Base-by-base conservation (phyloP, 1,140 invertebrate genomes). In the Dolichoris vasculosae region DNA sequence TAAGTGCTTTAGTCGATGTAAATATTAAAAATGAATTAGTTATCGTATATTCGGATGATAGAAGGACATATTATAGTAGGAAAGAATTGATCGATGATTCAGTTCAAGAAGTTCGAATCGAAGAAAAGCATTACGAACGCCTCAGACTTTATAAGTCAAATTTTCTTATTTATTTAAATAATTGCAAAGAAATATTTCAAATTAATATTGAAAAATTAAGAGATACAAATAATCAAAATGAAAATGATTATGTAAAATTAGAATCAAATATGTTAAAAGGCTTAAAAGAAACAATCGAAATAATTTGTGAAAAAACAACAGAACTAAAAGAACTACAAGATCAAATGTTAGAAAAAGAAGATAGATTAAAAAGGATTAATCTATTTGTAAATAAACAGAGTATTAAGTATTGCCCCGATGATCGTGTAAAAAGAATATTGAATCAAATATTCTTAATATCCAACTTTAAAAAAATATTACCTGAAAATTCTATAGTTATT, bases 341-440 rank as follows among this genome's bases (percentile, higher is more conserved):
- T 23, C 17, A 88, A 30, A 46, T 86, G n/a, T 23, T 87, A 23
- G 35, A 86, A 55, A 81, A 81, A 1, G 86, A 89, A 85, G 86
- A 92, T 78, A 86, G 86, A 35, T 80, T 92, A 7, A 88, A 86
- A 23, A 89, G 89, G 75, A 92, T 93, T 81, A 93, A 91, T 87
- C 84, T 92, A 78, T 92, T 91, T 79, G 88, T 89, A 32, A 86
- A 87, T 23, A 90, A 90, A 79, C 63, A 88, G 0, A 87, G 87
- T 48, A 64, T 90, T 11, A 77, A 78, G 43, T 86, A 80, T 67
- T 80, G 77, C 23, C 89, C 91, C 23, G 82, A 89, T 43, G 87
- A 93, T 3, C 35, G 69, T 3, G 86, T 92, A 40, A 32, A 88
- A 13, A 89, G 83, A 63, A 78, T 90, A 15, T 77, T 87, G 4